A percentile compares a stretch with the other conserved stretches of the same genome.
Evolutionary conservation across 2,113 vertebrate species (phyloP).

Genomic region (Butorides virescens): DNA sequence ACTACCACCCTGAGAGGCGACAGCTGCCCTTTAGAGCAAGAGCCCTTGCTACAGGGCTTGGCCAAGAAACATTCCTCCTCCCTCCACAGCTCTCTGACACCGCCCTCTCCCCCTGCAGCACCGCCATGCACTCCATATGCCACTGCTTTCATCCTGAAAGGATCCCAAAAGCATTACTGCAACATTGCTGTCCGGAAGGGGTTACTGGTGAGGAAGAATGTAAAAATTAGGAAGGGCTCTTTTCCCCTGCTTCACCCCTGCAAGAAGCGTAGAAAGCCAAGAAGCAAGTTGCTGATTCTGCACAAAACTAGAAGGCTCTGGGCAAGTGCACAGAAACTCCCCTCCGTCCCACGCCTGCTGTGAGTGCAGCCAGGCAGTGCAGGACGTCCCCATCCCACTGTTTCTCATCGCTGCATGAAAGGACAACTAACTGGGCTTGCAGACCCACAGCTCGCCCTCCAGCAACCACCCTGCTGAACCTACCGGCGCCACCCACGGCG

Average conservation of each 20-base stretch:
- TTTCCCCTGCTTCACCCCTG: not conserved
- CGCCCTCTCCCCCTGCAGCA: not conserved
- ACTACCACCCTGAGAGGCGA: too few species aligned
- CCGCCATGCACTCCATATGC: not conserved
- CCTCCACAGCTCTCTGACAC: not conserved
- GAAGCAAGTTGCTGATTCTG: not conserved
- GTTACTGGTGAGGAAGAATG: not conserved
- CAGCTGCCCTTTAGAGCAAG: not conserved
- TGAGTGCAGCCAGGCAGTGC: not conserved
- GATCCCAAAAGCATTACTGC: not conserved
- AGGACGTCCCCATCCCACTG: not conserved
- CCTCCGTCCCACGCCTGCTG: rapidly evolving
- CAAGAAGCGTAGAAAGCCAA: not conserved
- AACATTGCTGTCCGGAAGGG: not conserved
- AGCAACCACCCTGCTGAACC: not conserved
- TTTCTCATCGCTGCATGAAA: not conserved
- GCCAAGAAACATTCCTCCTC: not conserved
- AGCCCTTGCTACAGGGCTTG: rapidly evolving
- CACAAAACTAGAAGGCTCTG: not conserved
- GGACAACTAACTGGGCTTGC: not conserved
- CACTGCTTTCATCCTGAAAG: not conserved
- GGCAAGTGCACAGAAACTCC: not conserved
- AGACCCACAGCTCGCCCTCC: not conserved
- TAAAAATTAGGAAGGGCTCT: not conserved
- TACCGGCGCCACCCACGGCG: not conserved